Evolutionary conservation across 2,797 vertebrate genomes (phyloP), one percentile per base, ranked within the genome.

Genomic region (Aplochiton taeniatus): DNA sequence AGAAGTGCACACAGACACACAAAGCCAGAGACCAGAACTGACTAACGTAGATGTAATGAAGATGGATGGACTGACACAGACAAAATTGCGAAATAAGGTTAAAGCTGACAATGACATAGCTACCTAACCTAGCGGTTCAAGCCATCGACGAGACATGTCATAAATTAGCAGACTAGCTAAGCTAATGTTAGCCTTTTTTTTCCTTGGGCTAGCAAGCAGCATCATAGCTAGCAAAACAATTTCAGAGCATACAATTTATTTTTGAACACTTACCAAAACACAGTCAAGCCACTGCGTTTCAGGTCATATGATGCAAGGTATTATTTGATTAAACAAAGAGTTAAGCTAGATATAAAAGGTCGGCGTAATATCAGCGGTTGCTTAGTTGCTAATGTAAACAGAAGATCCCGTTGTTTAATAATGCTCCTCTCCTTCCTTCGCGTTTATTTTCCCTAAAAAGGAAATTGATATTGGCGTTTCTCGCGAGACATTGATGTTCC

Each of bases 401-500:
- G 58, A 61, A 51, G 46, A 44, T 43, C 43, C 14, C 31, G 44
- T 46, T 54, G 2, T 5, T 31, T 20, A 17, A 60, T 14, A 68
- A 31, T 54, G 56, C 42, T 43, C 52, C 1, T 57, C 14, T 18
- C 46, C 52, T 63, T 63, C 11, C 61, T 31, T 31, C 31, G 31
- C 31, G 31, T 31, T 31, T 59, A 63, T 75, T 70, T 79, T 70
- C 70, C 53, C 55, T 70, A 78, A 67, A 67, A 61, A 65, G 70
- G 55, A 63, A 70, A 68, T 64, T 63, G 56, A 51, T 72, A 54
- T 60, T 50, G 52, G 54, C 44, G 57, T 57, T 49, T 77, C 66
- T 83, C 78, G 78, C 78, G 81, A 80, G 68, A 69, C n/a, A 12
- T 52, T 50, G 14, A 13, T n/a, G 51, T 42, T 16, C 31, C n/a